A percentile compares a stretch with the other conserved stretches of the same genome.
Conservation (phyloP, 2,797 vertebrate genomes). For the Eutrigla gurnardus region DNA sequence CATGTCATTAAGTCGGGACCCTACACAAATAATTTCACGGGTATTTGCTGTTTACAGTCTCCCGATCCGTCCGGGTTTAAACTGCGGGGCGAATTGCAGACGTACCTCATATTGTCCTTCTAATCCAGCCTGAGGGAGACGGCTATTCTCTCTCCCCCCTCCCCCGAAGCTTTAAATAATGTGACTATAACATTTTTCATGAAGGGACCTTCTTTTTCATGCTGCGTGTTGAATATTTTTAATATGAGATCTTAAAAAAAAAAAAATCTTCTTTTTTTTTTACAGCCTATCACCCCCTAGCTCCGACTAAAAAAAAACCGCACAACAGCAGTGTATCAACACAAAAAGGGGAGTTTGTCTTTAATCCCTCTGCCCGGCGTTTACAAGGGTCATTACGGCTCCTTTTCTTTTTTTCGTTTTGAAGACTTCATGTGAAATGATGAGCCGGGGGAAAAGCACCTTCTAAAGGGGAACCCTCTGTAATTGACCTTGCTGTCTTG, state of each 20-base stretch:
- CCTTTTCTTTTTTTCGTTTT: slow-evolving; percentile 38
- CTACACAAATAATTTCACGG: slow-evolving; percentile 65
- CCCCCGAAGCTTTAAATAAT: slow-evolving; percentile 67
- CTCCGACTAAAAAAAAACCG: slow-evolving; percentile 49
- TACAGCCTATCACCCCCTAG: slow-evolving; percentile 39
- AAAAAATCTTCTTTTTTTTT: slow-evolving; percentile 48
- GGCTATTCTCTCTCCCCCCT: slow-evolving; percentile 38
- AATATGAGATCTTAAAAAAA: slow-evolving; percentile 63
- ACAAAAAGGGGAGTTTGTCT: slow-evolving; percentile 58
- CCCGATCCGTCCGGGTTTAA: slow-evolving; percentile 35
- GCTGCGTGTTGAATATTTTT: slow-evolving; percentile 68
- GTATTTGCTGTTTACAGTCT: slow-evolving; percentile 70
- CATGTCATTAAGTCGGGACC: slow-evolving; percentile 57
- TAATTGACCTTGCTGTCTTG: slow-evolving; percentile 86
- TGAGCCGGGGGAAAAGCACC: slow-evolving; percentile 74
- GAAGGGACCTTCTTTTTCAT: slow-evolving; percentile 64
- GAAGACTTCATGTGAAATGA: slow-evolving; percentile 74
- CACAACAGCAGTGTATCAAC: slow-evolving; percentile 64
- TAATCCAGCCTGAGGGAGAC: slow-evolving; percentile 57
- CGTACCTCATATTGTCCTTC: slow-evolving; percentile 40
- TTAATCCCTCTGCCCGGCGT: slow-evolving; percentile 63
- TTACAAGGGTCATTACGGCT: slow-evolving; percentile 73
- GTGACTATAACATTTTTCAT: slow-evolving; percentile 65
- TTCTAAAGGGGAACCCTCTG: slow-evolving; percentile 70
- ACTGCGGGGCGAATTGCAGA: slow-evolving; percentile 43